Base-by-base conservation (phyloP, 2,797 vertebrate species). In the Tolypeutes matacus region DNA sequence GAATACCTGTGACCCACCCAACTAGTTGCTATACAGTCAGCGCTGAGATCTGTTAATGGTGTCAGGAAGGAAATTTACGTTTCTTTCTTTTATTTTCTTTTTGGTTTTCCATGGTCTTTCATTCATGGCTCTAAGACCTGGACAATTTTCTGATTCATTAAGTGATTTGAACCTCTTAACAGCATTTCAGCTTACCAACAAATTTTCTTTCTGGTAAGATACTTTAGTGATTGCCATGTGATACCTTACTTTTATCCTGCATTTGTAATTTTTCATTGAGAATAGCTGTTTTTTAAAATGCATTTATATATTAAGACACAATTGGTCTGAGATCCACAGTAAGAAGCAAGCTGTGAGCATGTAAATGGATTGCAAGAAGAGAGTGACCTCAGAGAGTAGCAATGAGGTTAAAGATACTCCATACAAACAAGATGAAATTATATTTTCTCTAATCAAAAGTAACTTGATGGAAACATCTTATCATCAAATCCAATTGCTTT, bases 121-220 rank as follows among this genome's bases (percentile, higher is more conserved):
- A 84, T 64, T 86, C 53, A 75, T 49, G 18, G 39, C 60, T 89
- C 36, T 17, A 97, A 85, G 93, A 97, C 62, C 94, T 67, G 89
- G 96, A 95, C 91, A 96, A 97, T 98, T 98, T 98, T 97, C 95
- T 97, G 93, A 97, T 95, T 97, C 95, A 88, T 5, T 96, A 95
- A 97, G 94, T 97, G 98, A 96, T 97, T 96, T 91, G 58, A 92
- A 69, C 97, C 81, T 97, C 92, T 96, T 96, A 96, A 91, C 85
- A 98, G 95, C 73, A 73, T 95, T 91, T 95, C 86, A 78, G 62
- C 89, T 95, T 72, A 86, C n/a, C 2, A 96, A 96, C 86, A 64
- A 77, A 95, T 78, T 96, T 97, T 97, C 96, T 97, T 94, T 72
- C 97, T 97, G 92, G 15, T 67, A 69, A 76, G 75, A 80, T 95